Evolutionary conservation across 2,888 invertebrate species (phyloP).

Genomic region (Gibbula magus): DNA sequence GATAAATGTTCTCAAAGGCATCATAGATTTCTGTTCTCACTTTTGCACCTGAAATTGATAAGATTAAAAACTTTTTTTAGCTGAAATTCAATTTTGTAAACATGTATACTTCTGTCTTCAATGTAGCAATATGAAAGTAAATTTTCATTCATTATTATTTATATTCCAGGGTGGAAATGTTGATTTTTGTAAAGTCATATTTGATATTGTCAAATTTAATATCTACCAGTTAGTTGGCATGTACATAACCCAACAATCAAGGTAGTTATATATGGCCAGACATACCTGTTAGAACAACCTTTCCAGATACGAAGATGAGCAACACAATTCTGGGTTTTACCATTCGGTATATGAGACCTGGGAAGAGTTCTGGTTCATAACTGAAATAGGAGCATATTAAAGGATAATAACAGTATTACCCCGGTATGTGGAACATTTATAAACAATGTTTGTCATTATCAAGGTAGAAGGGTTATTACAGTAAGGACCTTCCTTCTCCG

Average conservation of each 20-base stretch:
- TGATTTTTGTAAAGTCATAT: too few species aligned
- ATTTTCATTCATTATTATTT: too few species aligned
- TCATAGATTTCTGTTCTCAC: slow-evolving; percentile 92
- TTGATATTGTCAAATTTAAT: too few species aligned
- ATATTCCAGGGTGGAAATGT: too few species aligned
- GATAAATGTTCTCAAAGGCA: slow-evolving; percentile 95
- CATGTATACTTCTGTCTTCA: too few species aligned
- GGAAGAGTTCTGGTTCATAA: slow-evolving; percentile 98
- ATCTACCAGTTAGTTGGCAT: too few species aligned
- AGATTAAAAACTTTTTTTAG: neutral
- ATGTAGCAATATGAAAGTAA: too few species aligned
- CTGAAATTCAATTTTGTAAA: too few species aligned
- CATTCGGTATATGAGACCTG: slow-evolving; percentile 98
- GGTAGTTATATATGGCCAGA: neutral
- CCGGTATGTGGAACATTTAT: too few species aligned
- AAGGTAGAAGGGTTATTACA: too few species aligned
- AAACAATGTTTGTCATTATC: too few species aligned
- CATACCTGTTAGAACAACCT: slow-evolving; percentile 91
- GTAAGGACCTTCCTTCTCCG: too few species aligned
- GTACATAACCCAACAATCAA: neutral
- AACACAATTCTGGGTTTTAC: slow-evolving; percentile 95
- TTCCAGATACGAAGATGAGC: slow-evolving; percentile 98
- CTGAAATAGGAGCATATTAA: slow-evolving; percentile 75
- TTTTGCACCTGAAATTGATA: slow-evolving; percentile 86
- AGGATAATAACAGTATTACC: neutral